A percentile compares a stretch with the other conserved stretches of the same genome.
phyloP scores from a whole-genome alignment of 1,140 invertebrate species.

The Microvelia longipes region DNA sequence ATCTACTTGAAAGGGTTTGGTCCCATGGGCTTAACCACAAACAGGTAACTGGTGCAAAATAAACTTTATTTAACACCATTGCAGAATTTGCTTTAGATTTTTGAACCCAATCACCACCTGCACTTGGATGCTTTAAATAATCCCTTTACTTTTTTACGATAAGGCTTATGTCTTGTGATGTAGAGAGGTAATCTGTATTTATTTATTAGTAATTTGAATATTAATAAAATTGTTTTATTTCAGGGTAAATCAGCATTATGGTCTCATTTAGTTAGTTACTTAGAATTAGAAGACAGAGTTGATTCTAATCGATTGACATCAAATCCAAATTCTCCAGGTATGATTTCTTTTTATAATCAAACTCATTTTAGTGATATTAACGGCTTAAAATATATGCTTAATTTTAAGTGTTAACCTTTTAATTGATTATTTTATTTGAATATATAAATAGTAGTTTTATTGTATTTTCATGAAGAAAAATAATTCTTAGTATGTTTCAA shows the following conservation, averaged over 20 bases:
- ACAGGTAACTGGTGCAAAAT: conserved; percentile 37
- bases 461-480: too few species aligned
- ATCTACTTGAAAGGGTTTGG: conserved; percentile 94
- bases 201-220: not conserved
- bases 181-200: not conserved
- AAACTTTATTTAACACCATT: not conserved
- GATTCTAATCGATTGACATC: conserved; percentile 31
- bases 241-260: conserved; percentile 84
- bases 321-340: not conserved
- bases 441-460: too few species aligned
- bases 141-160: too few species aligned
- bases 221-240: conserved; percentile 6
- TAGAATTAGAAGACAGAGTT: conserved; percentile 70
- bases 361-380: too few species aligned
- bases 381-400: too few species aligned
- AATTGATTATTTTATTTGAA: too few species aligned
- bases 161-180: too few species aligned
- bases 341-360: too few species aligned
- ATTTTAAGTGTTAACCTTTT: too few species aligned
- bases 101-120: too few species aligned
- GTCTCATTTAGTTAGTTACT: conserved; percentile 80
- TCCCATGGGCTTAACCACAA: conserved; percentile 90
- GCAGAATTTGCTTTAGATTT: not conserved
- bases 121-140: too few species aligned
- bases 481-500: too few species aligned